Conservation (phyloP, 2,797 vertebrate genomes). For the Capromys pilorides region DNA sequence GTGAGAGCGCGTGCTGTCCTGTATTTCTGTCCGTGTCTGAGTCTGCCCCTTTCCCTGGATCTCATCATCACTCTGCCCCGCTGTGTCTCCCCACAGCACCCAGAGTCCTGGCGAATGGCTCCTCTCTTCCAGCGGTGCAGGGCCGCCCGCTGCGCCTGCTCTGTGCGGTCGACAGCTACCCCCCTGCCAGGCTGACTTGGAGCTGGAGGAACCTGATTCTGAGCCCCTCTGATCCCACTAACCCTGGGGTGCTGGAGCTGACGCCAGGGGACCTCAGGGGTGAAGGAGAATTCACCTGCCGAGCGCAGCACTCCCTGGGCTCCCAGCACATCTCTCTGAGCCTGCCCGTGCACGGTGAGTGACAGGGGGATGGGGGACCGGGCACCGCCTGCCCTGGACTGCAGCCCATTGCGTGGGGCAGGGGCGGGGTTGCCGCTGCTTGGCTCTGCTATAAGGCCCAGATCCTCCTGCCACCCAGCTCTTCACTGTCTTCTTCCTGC, state of each 20-base stretch:
- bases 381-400: rapidly evolving
- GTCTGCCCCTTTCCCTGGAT: not conserved
- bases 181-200: slow-evolving; percentile 42
- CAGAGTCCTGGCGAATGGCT: not conserved
- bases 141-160: slow-evolving; percentile 35
- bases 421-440: not conserved
- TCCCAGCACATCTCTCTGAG: not conserved
- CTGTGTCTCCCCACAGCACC: not conserved
- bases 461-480: no score
- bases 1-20: not conserved
- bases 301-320: not conserved
- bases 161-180: slow-evolving; percentile 46
- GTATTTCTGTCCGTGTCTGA: rapidly evolving
- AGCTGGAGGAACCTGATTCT: not conserved
- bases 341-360: not conserved
- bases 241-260: not conserved
- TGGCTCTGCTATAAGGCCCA: not conserved
- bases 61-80: not conserved
- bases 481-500: no score
- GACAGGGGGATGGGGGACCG: not conserved
- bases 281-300: not conserved
- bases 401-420: no score
- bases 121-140: not conserved
- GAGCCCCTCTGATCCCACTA: rapidly evolving
- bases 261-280: not conserved